phyloP scores from a whole-genome alignment of 2,113 vertebrate genomes.

The Amazona vittata region DNA sequence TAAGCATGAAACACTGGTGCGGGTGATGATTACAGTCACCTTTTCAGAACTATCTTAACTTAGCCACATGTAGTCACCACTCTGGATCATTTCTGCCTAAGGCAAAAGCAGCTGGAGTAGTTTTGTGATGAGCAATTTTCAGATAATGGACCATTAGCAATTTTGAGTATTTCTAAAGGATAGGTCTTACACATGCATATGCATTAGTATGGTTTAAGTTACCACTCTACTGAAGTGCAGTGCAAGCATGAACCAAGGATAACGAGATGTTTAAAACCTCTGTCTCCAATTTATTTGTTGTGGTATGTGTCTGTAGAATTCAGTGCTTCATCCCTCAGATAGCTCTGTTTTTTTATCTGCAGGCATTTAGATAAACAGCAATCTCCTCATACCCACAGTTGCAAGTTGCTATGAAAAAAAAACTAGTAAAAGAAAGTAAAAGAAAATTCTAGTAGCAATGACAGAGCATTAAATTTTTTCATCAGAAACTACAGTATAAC shows the following conservation, averaged over 20 bases:
- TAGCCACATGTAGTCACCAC: background rate
- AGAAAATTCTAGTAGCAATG: background rate
- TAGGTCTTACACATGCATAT: background rate
- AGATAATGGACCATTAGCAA: background rate
- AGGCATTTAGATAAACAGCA: background rate
- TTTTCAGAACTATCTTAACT: background rate
- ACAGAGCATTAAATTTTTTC: background rate
- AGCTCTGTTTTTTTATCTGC: fast-evolving
- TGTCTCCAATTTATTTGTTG: background rate
- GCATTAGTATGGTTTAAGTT: background rate
- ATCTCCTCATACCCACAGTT: background rate
- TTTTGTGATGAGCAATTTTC: background rate
- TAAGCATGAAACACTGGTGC: background rate
- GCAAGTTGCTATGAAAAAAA: background rate
- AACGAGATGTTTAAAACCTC: background rate
- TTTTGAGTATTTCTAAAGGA: background rate
- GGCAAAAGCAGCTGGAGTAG: background rate
- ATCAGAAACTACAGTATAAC: background rate
- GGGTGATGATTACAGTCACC: background rate
- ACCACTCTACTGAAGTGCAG: fast-evolving
- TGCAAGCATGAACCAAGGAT: background rate
- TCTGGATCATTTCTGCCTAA: background rate
- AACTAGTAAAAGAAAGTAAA: background rate
- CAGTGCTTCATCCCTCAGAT: background rate
- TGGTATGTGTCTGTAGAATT: background rate